Evolutionary conservation across 2,113 vertebrate genomes (phyloP).

Genomic region (Actinemys pallida): DNA sequence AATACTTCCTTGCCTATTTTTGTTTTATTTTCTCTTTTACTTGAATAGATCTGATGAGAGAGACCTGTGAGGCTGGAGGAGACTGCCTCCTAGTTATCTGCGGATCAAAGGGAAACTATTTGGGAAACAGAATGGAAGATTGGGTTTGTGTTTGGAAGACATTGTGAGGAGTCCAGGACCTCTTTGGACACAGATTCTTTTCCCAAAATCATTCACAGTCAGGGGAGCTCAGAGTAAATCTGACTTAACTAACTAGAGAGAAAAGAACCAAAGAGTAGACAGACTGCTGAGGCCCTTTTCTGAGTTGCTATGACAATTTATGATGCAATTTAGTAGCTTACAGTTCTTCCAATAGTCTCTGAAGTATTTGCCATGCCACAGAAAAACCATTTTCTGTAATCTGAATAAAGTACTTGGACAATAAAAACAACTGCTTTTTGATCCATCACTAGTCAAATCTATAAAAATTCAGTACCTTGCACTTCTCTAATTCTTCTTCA

Average conservation of each 20-base stretch:
- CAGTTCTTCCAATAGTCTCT: not conserved
- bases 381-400: not conserved
- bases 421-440: slow-evolving; percentile 15
- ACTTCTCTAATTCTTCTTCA: slow-evolving; percentile 89
- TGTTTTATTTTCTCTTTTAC: not conserved
- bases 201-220: not conserved
- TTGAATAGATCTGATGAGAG: not conserved
- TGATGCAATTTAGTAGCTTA: not conserved
- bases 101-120: not conserved
- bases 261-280: not conserved
- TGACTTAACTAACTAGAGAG: not conserved
- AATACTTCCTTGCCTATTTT: not conserved
- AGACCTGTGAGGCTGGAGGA: not conserved
- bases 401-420: slow-evolving; percentile 11
- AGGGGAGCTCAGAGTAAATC: not conserved
- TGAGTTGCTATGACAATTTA: not conserved
- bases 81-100: not conserved
- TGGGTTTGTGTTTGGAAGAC: not conserved
- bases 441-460: not conserved
- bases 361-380: not conserved
- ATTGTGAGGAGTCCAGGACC: not conserved
- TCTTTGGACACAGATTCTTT: not conserved
- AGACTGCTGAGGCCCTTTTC: not conserved
- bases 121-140: not conserved
- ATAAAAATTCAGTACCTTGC: slow-evolving; percentile 81